phyloP scores from a whole-genome alignment of 2,888 invertebrate species.

The Ceramica pisi region DNA sequence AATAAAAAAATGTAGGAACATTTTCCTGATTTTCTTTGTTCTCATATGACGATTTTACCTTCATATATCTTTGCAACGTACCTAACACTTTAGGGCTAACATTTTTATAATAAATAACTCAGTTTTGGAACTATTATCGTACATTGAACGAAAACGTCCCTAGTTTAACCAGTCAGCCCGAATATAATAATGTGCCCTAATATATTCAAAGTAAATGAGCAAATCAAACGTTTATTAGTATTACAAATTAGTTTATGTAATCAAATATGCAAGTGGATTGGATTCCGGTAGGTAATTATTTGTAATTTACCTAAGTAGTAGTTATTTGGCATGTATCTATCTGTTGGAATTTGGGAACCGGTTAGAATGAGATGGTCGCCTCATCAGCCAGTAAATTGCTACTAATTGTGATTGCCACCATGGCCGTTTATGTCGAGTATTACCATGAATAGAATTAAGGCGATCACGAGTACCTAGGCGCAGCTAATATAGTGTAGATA shows the following conservation, averaged over 20 bases:
- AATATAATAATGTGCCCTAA: slow-evolving; percentile 29
- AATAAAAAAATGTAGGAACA: no score
- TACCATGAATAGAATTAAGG: neutral
- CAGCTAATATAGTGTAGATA: neutral
- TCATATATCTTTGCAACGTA: no score
- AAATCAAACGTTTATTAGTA: slow-evolving; percentile 61
- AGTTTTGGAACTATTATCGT: neutral
- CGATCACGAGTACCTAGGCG: neutral
- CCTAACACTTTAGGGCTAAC: no score
- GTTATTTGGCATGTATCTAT: slow-evolving; percentile 9
- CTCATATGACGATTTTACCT: no score
- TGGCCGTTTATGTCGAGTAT: neutral
- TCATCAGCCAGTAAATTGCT: neutral
- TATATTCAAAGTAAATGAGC: slow-evolving; percentile 60
- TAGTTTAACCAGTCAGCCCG: neutral
- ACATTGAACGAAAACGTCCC: neutral
- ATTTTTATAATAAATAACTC: no score
- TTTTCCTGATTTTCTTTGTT: no score
- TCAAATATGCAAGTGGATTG: slow-evolving; percentile 58
- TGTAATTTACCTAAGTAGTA: slow-evolving; percentile 18
- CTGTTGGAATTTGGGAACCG: neutral
- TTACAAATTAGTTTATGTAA: slow-evolving; percentile 59
- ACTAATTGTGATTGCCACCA: neutral
- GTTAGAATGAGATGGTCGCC: slow-evolving; percentile 6
- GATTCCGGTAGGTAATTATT: slow-evolving; percentile 39